phyloP scores from a whole-genome alignment of 1,140 invertebrate genomes.

The Eupristina koningsbergeri region DNA sequence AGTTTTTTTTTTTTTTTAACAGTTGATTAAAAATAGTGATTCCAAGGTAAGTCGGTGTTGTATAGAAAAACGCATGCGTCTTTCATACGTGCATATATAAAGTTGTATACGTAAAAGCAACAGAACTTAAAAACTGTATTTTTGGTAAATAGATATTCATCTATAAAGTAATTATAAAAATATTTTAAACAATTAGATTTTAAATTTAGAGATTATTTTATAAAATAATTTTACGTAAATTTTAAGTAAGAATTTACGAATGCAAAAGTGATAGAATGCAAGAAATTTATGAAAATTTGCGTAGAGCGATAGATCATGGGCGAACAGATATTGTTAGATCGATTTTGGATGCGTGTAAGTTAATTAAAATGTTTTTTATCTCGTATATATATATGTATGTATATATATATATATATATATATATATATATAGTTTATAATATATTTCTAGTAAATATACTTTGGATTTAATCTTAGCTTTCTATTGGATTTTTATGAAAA shows the following conservation, averaged over 20 bases:
- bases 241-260: background rate
- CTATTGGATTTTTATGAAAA: too few relatives aligned
- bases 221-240: background rate
- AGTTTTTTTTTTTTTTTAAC: background rate
- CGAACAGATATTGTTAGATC: conserved; percentile 78
- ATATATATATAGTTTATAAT: too few relatives aligned
- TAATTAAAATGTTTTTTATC: background rate
- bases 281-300: conserved; percentile 74
- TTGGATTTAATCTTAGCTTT: too few relatives aligned
- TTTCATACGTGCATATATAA: background rate
- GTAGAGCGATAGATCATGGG: conserved; percentile 76
- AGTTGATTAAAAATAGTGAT: too few relatives aligned
- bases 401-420: too few relatives aligned
- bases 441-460: too few relatives aligned
- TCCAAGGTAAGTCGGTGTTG: background rate
- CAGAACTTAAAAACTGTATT: background rate
- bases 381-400: too few relatives aligned
- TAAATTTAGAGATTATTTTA: background rate
- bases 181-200: too few relatives aligned
- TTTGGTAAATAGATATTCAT: too few relatives aligned
- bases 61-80: background rate
- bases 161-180: too few relatives aligned
- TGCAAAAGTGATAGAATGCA: conserved; percentile 61
- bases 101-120: background rate
- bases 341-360: conserved; percentile 77